Evolutionary conservation across 2,113 vertebrate species (phyloP).

Genomic region (Sebastes schlegelii): DNA sequence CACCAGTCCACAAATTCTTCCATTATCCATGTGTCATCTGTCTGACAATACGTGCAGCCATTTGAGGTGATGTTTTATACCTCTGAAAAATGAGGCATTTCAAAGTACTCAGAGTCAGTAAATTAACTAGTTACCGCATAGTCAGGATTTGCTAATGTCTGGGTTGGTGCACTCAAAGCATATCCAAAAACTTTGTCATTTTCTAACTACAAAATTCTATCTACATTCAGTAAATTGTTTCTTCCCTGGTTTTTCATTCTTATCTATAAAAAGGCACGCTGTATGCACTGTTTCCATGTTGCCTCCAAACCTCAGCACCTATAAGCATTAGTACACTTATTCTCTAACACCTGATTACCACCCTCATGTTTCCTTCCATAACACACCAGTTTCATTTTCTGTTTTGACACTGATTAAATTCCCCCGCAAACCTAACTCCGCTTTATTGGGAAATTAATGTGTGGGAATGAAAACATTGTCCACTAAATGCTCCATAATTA

Average conservation of each 20-base stretch:
- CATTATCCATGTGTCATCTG: too few species aligned
- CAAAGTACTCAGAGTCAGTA: too few species aligned
- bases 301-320: not conserved
- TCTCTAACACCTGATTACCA: slow-evolving; percentile 52
- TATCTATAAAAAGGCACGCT: not conserved
- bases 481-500: slow-evolving; percentile 68
- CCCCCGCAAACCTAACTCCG: slow-evolving; percentile 49
- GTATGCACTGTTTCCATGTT: not conserved
- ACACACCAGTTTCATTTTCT: slow-evolving; percentile 37
- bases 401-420: slow-evolving; percentile 70
- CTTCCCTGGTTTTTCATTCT: not conserved
- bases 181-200: not conserved
- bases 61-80: too few species aligned
- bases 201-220: not conserved
- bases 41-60: too few species aligned
- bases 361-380: slow-evolving; percentile 14
- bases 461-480: slow-evolving; percentile 64
- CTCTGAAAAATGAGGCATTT: too few species aligned
- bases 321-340: not conserved
- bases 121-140: too few species aligned
- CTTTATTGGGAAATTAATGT: slow-evolving; percentile 77
- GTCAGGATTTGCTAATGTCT: too few species aligned
- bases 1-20: too few species aligned
- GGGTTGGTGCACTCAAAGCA: too few species aligned
- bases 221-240: not conserved